A percentile compares a stretch with the other conserved stretches of the same genome.
Evolutionary conservation across 2,888 invertebrate genomes (phyloP).

Genomic region (Conops quadrifasciatus): DNA sequence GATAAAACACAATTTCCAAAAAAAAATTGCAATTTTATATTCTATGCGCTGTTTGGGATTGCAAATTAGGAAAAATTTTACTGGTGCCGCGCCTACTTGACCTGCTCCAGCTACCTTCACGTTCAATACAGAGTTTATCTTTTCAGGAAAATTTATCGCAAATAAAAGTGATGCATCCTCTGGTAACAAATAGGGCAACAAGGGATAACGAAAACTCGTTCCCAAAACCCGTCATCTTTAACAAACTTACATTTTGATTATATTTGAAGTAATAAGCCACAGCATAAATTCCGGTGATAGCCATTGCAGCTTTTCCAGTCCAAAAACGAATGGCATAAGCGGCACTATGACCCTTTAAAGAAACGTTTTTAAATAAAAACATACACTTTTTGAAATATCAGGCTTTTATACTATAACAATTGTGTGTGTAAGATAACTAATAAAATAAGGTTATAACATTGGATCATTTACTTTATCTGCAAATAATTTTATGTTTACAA

Average conservation of each 20-base stretch:
- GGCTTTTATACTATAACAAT: too few species aligned
- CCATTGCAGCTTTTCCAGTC: conserved; percentile 71
- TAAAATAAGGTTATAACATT: too few species aligned
- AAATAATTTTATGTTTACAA: too few species aligned
- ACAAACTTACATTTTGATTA: conserved; percentile 75
- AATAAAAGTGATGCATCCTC: neutral
- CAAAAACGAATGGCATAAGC: conserved; percentile 71
- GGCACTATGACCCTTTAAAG: conserved; percentile 68
- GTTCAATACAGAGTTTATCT: neutral
- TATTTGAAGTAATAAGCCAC: conserved; percentile 84
- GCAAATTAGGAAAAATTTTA: too few species aligned
- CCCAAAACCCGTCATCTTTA: neutral
- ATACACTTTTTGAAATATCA: too few species aligned
- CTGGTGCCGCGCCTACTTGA: neutral
- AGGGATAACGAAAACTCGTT: too few species aligned
- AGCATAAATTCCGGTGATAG: conserved; percentile 67
- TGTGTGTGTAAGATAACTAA: too few species aligned
- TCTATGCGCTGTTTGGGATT: too few species aligned
- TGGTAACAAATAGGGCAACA: neutral
- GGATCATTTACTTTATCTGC: too few species aligned
- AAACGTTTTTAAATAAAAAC: too few species aligned
- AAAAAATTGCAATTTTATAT: too few species aligned
- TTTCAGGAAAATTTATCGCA: neutral
- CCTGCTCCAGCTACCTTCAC: neutral
- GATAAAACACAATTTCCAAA: too few species aligned